phyloP scores from a whole-genome alignment of 23 tunicate genomes.

The Pegea sp. region DNA sequence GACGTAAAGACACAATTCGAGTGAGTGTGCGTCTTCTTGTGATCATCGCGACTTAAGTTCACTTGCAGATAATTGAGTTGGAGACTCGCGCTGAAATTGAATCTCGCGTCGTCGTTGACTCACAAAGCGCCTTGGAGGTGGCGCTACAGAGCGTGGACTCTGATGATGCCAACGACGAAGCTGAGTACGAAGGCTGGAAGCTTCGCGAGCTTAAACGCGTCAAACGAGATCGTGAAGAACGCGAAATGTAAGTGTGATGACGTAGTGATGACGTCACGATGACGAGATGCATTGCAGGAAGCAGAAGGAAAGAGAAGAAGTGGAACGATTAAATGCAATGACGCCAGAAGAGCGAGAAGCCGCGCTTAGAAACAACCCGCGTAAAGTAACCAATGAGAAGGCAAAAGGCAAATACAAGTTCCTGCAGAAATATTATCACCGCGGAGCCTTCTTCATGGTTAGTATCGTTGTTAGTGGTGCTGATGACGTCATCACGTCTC shows the following conservation, averaged over 20 bases:
- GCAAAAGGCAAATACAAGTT: conserved; percentile 92
- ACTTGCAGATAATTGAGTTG: conserved; percentile 45
- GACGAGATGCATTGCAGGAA: conserved; percentile 5
- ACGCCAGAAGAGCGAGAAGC: conserved; percentile 81
- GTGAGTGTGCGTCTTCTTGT: too few species aligned
- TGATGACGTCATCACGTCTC: neutral
- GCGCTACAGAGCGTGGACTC: conserved; percentile 50
- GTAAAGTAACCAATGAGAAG: conserved; percentile 46
- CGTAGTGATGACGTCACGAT: neutral
- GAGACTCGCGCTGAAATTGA: conserved; percentile 78
- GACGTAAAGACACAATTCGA: conserved; percentile 44
- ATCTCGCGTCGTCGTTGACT: conserved; percentile 31
- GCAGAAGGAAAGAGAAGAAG: conserved; percentile 66
- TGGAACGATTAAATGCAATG: conserved; percentile 48
- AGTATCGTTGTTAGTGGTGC: neutral
- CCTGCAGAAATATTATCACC: conserved; percentile 91
- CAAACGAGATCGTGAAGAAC: conserved; percentile 92
- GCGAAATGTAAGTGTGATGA: conserved; percentile 50
- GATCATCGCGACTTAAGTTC: too few species aligned
- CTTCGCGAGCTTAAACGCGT: conserved; percentile 92
- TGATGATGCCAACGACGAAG: conserved; percentile 95
- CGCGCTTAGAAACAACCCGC: conserved; percentile 45
- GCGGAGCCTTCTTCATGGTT: conserved; percentile 96
- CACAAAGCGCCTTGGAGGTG: conserved; percentile 23
- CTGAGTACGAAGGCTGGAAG: conserved; percentile 97